Base-by-base conservation (phyloP, 2,113 vertebrate genomes). In the Atherinomorus stipes region DNA sequence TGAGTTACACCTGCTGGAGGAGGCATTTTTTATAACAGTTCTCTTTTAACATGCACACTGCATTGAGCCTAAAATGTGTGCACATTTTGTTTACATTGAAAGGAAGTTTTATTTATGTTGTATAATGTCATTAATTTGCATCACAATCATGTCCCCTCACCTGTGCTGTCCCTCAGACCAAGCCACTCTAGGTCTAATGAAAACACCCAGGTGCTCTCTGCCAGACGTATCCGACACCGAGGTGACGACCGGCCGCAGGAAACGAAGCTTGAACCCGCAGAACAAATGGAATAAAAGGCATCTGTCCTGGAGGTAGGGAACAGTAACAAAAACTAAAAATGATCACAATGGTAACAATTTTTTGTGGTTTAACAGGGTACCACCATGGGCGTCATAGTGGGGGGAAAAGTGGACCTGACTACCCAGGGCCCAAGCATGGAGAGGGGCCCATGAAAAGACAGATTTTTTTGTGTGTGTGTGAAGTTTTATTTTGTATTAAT, bases 271-370 rank as follows among this genome's bases (percentile, higher is more conserved):
- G 0, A 88, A 81, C 0, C 78, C 90, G 25, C 88, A 91, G 2
- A 94, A 94, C 91, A 98, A 96, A 83, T 99, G 98, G 98, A 94
- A 89, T 80, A 99, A 97, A 82, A 95, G 96, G 71, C 98, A 96
- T 83, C 92, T 99, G 40, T 99, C 98, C 0, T 99, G 98, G 98
- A 98, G 97, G 98, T 99, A 80, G 44, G 83, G 34, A 51, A 60
- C 37, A 57, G 50, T 70, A 23, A 80, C 22, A 57, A 1, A 13
- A 8, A 10, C 12, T 42, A 7, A n/a, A 42, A 47, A 47, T 47
- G 13, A 19, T 47, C 44, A n/a, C 44, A 18, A 44, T 6, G 11
- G 15, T 16, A 28, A n/a, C n/a, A n/a, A n/a, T n/a, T n/a, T n/a
- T n/a, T n/a, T n/a, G n/a, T n/a, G n/a, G n/a, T n/a, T n/a, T n/a